These are phyloP conservation scores for Apodemia hepburni DNA, from an alignment of 2,888 invertebrate species.

Conservation along the genomic window DNA sequence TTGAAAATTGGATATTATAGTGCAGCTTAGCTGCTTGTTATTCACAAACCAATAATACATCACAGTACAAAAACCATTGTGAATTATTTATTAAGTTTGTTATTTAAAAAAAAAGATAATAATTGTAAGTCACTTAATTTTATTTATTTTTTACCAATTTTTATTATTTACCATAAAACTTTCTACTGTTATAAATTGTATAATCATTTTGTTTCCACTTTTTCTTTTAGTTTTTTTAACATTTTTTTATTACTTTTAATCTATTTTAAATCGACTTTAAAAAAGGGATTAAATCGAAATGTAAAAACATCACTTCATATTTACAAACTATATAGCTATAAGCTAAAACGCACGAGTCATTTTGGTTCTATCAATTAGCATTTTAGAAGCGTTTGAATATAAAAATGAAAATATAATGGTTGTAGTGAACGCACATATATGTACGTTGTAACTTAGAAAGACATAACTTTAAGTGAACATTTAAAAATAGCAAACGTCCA, in stretches of 20 bases:
- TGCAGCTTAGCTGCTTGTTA: constrained; percentile 14
- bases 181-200: no score
- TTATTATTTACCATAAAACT: no score
- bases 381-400: not conserved
- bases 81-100: constrained; percentile 6
- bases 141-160: no score
- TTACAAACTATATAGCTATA: not conserved
- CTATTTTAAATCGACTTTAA: no score
- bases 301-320: no score
- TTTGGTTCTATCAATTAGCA: not conserved
- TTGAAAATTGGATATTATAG: not conserved
- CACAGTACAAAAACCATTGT: constrained; percentile 25
- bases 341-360: not conserved
- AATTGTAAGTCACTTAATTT: no score
- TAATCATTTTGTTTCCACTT: no score
- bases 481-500: not conserved
- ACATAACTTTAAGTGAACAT: not conserved
- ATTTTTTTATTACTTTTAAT: no score
- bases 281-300: no score
- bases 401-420: no score
- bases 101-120: no score
- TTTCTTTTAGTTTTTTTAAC: no score
- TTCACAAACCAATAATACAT: constrained; percentile 18
- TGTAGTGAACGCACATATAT: constrained; percentile 1
- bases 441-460: not conserved